Evolutionary conservation across 2,888 invertebrate genomes (phyloP).

Genomic region (Oxytorus armatus): DNA sequence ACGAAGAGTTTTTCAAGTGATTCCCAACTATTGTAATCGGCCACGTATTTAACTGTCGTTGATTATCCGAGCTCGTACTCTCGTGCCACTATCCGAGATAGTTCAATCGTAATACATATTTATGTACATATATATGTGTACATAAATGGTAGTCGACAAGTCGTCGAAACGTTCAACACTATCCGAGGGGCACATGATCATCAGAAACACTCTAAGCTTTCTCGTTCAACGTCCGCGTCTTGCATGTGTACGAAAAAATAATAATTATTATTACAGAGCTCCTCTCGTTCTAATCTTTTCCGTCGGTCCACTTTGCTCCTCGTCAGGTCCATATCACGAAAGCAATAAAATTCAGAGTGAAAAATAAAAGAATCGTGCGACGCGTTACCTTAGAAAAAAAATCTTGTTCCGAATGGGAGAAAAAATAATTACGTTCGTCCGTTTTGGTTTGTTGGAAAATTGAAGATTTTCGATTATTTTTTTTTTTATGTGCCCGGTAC

Average conservation of each 20-base stretch:
- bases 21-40: slow-evolving; percentile 49
- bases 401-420: no score
- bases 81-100: slow-evolving; percentile 28
- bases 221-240: slow-evolving; percentile 38
- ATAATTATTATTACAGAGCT: no score
- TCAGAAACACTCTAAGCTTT: slow-evolving; percentile 60
- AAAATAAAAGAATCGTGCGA: no score
- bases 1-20: slow-evolving; percentile 16
- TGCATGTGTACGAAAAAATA: slow-evolving; percentile 46
- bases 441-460: no score
- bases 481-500: neutral
- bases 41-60: slow-evolving; percentile 41
- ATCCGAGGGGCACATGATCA: slow-evolving; percentile 47
- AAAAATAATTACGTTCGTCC: no score
- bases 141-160: slow-evolving; percentile 26
- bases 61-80: slow-evolving; percentile 42
- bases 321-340: slow-evolving; percentile 1
- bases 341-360: slow-evolving; percentile 25
- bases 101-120: slow-evolving; percentile 18
- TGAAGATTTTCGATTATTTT: slow-evolving; percentile 19
- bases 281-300: slow-evolving; percentile 16
- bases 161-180: slow-evolving; percentile 32
- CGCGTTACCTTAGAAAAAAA: no score
- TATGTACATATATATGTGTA: neutral
- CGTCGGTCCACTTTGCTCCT: slow-evolving; percentile 47